phyloP scores from a whole-genome alignment of 30 jellyfish, hydroid and myxozoan species.

The Cassiopea andromeda region DNA sequence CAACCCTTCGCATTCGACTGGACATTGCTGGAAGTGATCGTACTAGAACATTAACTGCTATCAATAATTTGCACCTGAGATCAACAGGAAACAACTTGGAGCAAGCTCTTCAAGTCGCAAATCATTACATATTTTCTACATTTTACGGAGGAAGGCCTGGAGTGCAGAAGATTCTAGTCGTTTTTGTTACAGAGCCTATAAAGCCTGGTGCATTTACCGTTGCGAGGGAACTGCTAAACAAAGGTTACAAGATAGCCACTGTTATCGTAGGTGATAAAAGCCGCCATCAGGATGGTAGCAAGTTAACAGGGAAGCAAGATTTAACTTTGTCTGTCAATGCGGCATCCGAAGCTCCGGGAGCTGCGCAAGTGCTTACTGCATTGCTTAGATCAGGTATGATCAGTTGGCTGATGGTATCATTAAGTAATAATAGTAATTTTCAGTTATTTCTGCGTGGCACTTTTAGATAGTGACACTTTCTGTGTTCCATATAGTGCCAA shows the following conservation, averaged over 20 bases:
- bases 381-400: slow-evolving; percentile 35
- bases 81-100: slow-evolving; percentile 43
- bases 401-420: neutral
- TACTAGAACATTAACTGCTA: slow-evolving; percentile 5
- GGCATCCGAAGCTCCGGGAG: slow-evolving; percentile 18
- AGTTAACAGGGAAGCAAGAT: slow-evolving; percentile 37
- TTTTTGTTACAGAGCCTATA: slow-evolving; percentile 55
- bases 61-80: slow-evolving; percentile 19
- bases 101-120: slow-evolving; percentile 73
- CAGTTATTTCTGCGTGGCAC: neutral
- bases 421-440: neutral
- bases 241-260: slow-evolving; percentile 23
- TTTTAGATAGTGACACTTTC: too few relatives aligned
- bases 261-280: slow-evolving; percentile 35
- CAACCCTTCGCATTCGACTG: slow-evolving; percentile 22
- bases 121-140: slow-evolving; percentile 35
- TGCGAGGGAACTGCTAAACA: slow-evolving; percentile 48
- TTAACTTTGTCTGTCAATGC: slow-evolving; percentile 31
- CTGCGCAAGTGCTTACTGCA: slow-evolving; percentile 21
- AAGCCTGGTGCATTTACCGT: slow-evolving; percentile 16
- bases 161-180: slow-evolving; percentile 66
- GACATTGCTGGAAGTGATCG: slow-evolving; percentile 5
- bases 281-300: slow-evolving; percentile 27
- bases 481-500: too few relatives aligned
- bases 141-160: slow-evolving; percentile 65